Base-by-base conservation (phyloP, 2,797 vertebrate genomes). In the Fundulus diaphanus region DNA sequence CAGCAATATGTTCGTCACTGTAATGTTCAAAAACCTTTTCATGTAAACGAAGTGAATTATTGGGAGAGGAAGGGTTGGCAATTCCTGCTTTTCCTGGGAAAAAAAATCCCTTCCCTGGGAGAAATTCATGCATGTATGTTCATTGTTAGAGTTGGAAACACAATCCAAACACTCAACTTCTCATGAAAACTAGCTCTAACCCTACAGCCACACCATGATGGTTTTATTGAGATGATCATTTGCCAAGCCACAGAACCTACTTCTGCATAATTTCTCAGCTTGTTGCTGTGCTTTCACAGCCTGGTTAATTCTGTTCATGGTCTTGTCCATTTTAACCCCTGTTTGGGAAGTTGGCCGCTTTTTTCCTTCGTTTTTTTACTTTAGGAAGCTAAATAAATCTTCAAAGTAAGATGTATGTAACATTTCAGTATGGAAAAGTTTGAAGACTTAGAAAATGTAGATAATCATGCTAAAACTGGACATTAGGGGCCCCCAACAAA, bases 31-130 rank as follows among this genome's bases (percentile, higher is more conserved):
- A 68, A 46, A 44, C 49, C 0, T 1, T 31, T 59, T 74, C 16
- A 70, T 12, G 11, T 56, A 46, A 68, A 77, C 70, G 59, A 74
- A 24, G 15, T 67, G 2, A 72, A 59, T 31, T 29, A 22, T 20
- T 59, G 44, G 9, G 8, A 22, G 18, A 72, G 46, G 65, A 70
- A 68, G 22, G 66, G 67, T 51, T 42, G n/a, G 72, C 20, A 16
- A 56, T 76, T 22, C 16, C 20, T 56, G 52, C 37, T 48, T 33
- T 49, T 22, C 29, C 24, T 65, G 54, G 65, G 68, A 22, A 13
- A 59, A 35, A 46, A 73, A 40, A 18, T 1, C 13, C 1, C 15
- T 49, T 3, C 13, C 16, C 2, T 16, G 49, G 33, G 49, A 70
- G 33, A 52, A 70, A 54, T 40, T 67, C 44, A 49, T 51, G 49